A percentile compares a stretch with the other conserved stretches of the same genome.
These are phyloP conservation scores for Gavialis gangeticus DNA, from an alignment of 2,113 vertebrate species.

Conservation along the genomic window DNA sequence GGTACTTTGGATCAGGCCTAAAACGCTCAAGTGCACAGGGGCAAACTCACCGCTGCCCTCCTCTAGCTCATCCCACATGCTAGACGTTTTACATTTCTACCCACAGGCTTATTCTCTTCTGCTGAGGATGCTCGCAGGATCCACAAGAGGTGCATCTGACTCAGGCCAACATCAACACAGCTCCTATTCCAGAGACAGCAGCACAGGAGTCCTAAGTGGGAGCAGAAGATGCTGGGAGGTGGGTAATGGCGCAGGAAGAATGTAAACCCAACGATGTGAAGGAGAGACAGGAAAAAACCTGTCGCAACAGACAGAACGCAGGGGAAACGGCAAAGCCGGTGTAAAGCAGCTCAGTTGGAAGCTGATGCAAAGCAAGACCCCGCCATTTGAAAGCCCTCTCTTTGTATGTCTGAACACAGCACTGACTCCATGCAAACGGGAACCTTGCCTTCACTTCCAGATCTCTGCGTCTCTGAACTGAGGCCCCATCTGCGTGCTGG, in stretches of 20 bases:
- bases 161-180: background rate
- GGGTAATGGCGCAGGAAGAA: accelerated
- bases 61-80: background rate
- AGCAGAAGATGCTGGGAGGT: background rate
- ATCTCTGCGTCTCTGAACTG: background rate
- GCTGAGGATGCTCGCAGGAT: background rate
- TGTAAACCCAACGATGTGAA: accelerated
- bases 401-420: background rate
- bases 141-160: background rate
- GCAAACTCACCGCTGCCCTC: background rate
- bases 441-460: conserved; percentile 20
- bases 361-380: background rate
- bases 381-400: accelerated
- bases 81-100: background rate
- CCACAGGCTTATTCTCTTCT: background rate
- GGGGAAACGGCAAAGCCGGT: background rate
- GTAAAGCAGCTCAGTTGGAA: background rate
- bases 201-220: background rate
- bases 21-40: background rate
- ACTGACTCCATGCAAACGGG: background rate
- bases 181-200: background rate
- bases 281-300: background rate
- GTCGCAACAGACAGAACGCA: background rate
- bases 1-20: background rate
- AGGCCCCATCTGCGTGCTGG: background rate